These are phyloP conservation scores for Encarsia formosa DNA, from an alignment of 2,888 invertebrate species.

Conservation along the genomic window DNA sequence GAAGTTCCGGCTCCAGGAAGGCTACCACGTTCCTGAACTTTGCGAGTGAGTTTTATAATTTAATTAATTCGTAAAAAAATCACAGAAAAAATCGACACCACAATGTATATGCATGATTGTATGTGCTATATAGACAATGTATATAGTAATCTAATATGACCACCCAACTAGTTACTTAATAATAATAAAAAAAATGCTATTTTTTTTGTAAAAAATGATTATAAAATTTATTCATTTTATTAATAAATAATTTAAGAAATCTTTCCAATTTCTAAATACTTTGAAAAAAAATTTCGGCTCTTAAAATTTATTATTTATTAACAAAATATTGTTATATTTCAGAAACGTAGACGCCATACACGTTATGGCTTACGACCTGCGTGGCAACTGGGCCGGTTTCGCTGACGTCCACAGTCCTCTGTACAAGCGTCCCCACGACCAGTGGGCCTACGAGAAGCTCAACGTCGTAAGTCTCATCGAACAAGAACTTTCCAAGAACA, in stretches of 20 bases:
- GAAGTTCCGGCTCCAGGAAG: constrained; percentile 81
- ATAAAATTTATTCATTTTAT: background rate
- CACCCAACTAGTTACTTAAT: no score
- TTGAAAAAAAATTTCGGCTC: no score
- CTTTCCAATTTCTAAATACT: no score
- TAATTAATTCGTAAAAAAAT: background rate
- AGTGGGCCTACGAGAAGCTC: constrained; percentile 83
- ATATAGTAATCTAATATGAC: no score
- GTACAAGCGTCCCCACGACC: constrained; percentile 80
- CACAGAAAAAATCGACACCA: no score
- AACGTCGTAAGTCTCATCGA: constrained; percentile 69
- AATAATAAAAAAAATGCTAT: no score
- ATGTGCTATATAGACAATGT: no score
- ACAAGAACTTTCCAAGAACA: background rate
- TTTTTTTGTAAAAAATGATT: background rate
- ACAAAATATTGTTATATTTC: no score
- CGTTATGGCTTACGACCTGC: constrained; percentile 81
- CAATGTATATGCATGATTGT: no score
- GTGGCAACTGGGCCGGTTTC: constrained; percentile 88
- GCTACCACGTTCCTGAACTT: constrained; percentile 84
- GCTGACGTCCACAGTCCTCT: constrained; percentile 86
- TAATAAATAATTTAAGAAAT: no score
- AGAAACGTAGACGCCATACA: constrained; percentile 77
- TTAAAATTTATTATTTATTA: no score
- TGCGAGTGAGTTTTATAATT: constrained; percentile 65